phyloP scores from a whole-genome alignment of 1,140 invertebrate genomes.

The Ostrea edulis region DNA sequence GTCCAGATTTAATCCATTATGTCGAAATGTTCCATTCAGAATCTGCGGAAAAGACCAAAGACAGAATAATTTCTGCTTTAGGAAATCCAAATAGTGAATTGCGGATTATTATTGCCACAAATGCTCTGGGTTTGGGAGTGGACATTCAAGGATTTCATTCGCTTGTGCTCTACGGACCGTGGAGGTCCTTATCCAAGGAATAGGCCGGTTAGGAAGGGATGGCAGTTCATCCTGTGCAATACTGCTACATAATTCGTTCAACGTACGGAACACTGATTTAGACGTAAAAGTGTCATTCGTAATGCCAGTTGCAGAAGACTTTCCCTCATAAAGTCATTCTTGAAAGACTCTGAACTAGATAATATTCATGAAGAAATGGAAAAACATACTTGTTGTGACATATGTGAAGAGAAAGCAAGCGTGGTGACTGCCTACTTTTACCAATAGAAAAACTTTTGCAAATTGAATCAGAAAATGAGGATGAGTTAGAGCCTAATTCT shows the following conservation, averaged over 20 bases:
- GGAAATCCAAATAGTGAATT: neutral
- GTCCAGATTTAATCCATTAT: neutral
- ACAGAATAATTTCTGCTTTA: neutral
- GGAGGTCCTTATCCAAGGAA: conserved; percentile 17
- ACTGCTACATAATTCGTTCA: neutral
- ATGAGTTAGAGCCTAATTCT: no score
- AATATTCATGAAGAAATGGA: neutral
- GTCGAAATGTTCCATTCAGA: conserved; percentile 50
- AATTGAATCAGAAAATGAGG: no score
- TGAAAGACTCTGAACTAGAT: conserved; percentile 28
- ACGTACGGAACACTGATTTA: neutral
- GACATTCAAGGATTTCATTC: conserved; percentile 21
- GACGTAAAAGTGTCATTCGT: conserved; percentile 20
- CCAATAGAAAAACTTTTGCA: no score
- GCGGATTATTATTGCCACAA: conserved; percentile 14
- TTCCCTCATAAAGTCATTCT: conserved; percentile 28
- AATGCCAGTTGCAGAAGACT: conserved; percentile 35
- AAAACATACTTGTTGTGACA: conserved; percentile 53
- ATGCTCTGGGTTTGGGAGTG: conserved; percentile 36
- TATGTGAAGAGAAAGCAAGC: no score
- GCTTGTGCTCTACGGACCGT: conserved; percentile 28
- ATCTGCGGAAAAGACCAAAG: conserved; percentile 38
- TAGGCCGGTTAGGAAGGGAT: neutral
- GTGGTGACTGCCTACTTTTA: no score
- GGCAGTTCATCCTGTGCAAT: neutral